Evolutionary conservation across 1,140 invertebrate genomes (phyloP).

Genomic region (Holotrichia oblita): DNA sequence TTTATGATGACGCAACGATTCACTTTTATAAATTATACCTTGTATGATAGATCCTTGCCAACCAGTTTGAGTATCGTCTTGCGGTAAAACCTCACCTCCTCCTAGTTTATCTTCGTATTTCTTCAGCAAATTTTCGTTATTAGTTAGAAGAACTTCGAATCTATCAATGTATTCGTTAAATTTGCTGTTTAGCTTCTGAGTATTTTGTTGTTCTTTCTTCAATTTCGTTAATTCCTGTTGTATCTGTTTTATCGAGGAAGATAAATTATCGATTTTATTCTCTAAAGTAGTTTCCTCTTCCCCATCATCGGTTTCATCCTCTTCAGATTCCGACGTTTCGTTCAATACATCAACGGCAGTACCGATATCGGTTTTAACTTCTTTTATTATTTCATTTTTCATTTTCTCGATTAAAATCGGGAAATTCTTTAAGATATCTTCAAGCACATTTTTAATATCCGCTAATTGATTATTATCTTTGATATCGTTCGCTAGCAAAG

Average conservation of each 20-base stretch:
- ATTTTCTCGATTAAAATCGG: not conserved
- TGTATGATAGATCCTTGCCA: slow-evolving; percentile 59
- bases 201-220: slow-evolving; percentile 56
- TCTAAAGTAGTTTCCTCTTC: slow-evolving; percentile 56
- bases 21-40: slow-evolving; percentile 44
- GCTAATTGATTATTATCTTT: not conserved
- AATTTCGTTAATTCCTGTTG: slow-evolving; percentile 63
- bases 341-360: no score
- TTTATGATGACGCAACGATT: not conserved
- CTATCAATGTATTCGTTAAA: slow-evolving; percentile 55
- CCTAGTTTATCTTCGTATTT: slow-evolving; percentile 66
- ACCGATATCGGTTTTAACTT: no score
- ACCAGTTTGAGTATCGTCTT: slow-evolving; percentile 59
- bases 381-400: not conserved
- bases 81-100: slow-evolving; percentile 64
- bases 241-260: slow-evolving; percentile 65
- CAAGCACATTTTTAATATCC: not conserved
- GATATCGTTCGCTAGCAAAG: not conserved
- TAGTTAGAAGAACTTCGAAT: slow-evolving; percentile 54
- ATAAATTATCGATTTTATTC: slow-evolving; percentile 66
- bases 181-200: slow-evolving; percentile 53
- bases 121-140: slow-evolving; percentile 63
- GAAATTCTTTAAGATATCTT: not conserved
- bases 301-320: not conserved
- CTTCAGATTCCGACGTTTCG: no score